Evolutionary conservation across 2,797 vertebrate species (phyloP).

Genomic region (Emys orbicularis): DNA sequence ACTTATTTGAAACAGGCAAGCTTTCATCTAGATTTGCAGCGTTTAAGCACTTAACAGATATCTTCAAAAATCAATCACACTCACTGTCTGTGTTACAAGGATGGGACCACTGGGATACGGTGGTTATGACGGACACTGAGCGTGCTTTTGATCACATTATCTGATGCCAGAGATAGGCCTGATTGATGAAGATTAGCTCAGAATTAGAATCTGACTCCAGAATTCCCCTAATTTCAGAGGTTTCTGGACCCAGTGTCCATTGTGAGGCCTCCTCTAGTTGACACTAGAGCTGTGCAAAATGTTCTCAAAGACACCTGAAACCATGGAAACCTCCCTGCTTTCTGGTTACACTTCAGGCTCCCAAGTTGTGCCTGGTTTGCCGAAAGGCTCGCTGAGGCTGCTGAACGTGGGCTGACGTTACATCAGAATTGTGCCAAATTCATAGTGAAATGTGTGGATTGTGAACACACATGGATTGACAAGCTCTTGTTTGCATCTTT

Average conservation of each 20-base stretch:
- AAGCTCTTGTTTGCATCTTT: neutral
- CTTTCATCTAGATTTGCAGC: neutral
- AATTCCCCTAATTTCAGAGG: neutral
- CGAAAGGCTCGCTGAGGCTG: neutral
- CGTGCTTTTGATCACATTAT: neutral
- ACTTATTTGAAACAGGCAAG: neutral
- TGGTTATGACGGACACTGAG: neutral
- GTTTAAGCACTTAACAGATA: neutral
- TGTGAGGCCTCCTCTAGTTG: neutral
- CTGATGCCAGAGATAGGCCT: neutral
- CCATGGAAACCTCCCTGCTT: neutral
- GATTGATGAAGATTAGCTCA: neutral
- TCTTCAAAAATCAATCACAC: accelerated
- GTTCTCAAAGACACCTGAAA: neutral
- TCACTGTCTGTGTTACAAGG: neutral
- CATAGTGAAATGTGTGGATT: neutral
- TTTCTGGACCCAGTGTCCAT: neutral
- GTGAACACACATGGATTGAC: neutral
- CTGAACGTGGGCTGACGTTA: too few relatives aligned
- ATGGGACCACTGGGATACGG: neutral
- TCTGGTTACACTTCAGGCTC: neutral
- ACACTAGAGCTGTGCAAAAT: too few relatives aligned
- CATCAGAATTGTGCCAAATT: neutral
- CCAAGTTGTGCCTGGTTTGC: neutral
- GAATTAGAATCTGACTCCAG: neutral